These are phyloP conservation scores for Nymphalis c-album DNA, from an alignment of 2,888 invertebrate genomes.

Conservation along the genomic window DNA sequence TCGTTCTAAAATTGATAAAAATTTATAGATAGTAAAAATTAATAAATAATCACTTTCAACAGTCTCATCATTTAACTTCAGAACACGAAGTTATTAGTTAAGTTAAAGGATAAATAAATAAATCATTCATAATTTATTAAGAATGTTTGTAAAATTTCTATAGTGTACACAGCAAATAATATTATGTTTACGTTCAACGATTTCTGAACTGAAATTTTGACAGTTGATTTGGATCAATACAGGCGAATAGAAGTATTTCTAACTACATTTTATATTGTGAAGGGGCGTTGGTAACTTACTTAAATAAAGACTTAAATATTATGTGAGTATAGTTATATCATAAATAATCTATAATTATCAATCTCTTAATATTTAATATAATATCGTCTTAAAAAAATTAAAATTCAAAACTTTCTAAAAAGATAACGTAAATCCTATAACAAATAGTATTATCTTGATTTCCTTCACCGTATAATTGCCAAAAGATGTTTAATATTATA, in stretches of 20 bases:
- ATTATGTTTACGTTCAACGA: too few species aligned
- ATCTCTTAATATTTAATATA: neutral
- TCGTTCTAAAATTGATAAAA: neutral
- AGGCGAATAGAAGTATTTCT: neutral
- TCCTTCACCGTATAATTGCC: neutral
- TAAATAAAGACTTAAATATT: neutral
- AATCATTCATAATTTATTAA: too few species aligned
- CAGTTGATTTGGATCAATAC: slow-evolving; percentile 20
- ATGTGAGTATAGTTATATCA: slow-evolving; percentile 31
- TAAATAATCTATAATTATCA: slow-evolving; percentile 44
- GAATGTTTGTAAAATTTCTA: too few species aligned
- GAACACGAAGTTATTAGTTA: too few species aligned
- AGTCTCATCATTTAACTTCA: too few species aligned
- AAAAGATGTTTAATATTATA: neutral
- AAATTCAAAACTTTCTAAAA: slow-evolving; percentile 1
- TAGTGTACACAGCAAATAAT: too few species aligned
- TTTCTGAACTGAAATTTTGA: slow-evolving; percentile 8
- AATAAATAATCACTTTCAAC: too few species aligned
- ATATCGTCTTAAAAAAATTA: neutral
- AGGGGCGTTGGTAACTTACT: slow-evolving; percentile 29
- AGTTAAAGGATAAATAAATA: too few species aligned
- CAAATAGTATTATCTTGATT: neutral
- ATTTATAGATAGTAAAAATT: too few species aligned
- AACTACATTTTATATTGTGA: slow-evolving; percentile 10
- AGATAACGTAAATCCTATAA: neutral